phyloP scores from a whole-genome alignment of 92 coral and sea anemone species.

The Palythoa heliodiscus region DNA sequence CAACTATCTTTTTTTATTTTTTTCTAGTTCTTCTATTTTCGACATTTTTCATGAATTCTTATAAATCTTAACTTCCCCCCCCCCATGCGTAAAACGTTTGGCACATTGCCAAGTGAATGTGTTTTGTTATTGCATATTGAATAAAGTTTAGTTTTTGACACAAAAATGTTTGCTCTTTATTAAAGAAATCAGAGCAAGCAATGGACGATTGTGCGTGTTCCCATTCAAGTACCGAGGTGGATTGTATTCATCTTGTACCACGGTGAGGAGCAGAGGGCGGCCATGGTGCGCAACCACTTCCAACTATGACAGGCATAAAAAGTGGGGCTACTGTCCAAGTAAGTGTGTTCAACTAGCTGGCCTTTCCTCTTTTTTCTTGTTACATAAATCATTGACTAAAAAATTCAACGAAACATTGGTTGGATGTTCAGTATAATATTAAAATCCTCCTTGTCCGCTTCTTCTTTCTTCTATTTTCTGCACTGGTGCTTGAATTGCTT shows the following conservation, averaged over 20 bases:
- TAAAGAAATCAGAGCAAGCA: background rate
- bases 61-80: no score
- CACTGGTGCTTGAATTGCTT: no score
- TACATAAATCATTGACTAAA: no score
- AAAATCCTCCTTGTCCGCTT: no score
- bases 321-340: conserved; percentile 19
- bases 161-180: background rate
- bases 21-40: no score
- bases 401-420: background rate
- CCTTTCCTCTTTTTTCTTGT: no score
- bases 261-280: background rate
- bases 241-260: background rate
- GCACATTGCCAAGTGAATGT: background rate
- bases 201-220: background rate
- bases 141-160: no score
- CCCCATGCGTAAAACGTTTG: background rate
- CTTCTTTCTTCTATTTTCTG: no score
- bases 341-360: background rate
- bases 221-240: background rate
- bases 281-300: conserved; percentile 2
- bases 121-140: no score
- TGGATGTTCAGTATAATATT: background rate
- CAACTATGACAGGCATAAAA: background rate
- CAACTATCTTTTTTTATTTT: no score
- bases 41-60: no score